These are phyloP conservation scores for Siniperca obscura DNA, from an alignment of 2,797 vertebrate genomes.

Conservation along the genomic window DNA sequence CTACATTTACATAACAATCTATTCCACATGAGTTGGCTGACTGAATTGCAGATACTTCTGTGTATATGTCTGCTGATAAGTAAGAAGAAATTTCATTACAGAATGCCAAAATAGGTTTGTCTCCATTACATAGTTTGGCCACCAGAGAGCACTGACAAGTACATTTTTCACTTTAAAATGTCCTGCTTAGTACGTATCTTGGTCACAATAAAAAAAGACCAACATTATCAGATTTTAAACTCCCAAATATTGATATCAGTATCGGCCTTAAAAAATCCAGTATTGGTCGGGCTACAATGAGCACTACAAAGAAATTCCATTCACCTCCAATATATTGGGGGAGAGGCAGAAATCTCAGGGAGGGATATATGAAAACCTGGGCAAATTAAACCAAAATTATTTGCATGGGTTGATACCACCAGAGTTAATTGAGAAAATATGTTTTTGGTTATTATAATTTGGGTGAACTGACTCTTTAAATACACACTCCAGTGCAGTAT, in stretches of 20 bases:
- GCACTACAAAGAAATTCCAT: neutral
- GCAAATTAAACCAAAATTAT: neutral
- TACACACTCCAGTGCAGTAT: neutral
- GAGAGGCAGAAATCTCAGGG: neutral
- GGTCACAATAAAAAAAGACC: neutral
- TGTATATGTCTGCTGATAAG: neutral
- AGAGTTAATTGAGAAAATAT: neutral
- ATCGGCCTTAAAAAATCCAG: too few relatives aligned
- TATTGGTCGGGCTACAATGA: too few relatives aligned
- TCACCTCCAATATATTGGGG: neutral
- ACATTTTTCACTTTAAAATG: neutral
- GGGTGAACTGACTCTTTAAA: neutral
- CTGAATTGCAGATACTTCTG: neutral
- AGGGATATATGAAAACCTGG: neutral
- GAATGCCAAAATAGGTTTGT: slow-evolving; percentile 9
- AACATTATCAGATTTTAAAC: neutral
- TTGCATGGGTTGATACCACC: neutral
- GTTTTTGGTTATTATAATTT: slow-evolving; percentile 5
- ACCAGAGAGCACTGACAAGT: neutral
- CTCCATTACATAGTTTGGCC: neutral
- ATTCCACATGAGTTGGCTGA: neutral
- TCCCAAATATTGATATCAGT: too few relatives aligned
- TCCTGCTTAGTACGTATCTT: neutral
- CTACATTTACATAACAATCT: neutral
- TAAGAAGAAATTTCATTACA: neutral